phyloP scores from a whole-genome alignment of 2,113 vertebrate genomes.

The Corythaixoides concolor region DNA sequence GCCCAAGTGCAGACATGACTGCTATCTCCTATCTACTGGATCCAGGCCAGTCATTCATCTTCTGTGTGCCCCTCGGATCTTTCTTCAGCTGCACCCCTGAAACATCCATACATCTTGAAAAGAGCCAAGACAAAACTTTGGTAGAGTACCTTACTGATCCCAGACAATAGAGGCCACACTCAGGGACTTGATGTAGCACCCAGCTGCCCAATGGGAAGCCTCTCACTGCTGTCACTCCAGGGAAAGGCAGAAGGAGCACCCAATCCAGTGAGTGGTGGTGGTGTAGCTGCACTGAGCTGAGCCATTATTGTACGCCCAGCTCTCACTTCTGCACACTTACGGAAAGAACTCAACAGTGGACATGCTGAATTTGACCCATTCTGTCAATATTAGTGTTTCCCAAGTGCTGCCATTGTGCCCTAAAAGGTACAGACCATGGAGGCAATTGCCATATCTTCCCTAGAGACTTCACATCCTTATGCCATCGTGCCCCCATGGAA shows the following conservation, averaged over 20 bases:
- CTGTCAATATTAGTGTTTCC: not conserved
- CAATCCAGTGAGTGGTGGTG: fast-evolving
- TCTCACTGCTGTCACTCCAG: not conserved
- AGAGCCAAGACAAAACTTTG: not conserved
- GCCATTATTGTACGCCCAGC: fast-evolving
- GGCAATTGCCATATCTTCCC: not conserved
- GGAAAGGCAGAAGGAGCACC: not conserved
- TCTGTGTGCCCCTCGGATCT: not conserved
- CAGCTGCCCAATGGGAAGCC: not conserved
- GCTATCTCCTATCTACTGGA: not conserved
- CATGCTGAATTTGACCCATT: not conserved
- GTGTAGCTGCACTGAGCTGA: not conserved
- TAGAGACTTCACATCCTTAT: not conserved
- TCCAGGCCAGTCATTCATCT: not conserved
- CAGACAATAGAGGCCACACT: not conserved
- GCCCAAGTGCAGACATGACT: not conserved
- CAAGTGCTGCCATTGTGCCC: not conserved
- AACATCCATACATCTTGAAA: not conserved
- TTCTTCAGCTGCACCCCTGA: not conserved
- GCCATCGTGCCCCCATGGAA: not conserved
- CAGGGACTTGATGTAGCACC: not conserved
- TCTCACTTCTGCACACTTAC: not conserved
- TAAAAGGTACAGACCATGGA: not conserved
- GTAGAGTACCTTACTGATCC: not conserved
- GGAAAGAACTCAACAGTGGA: fast-evolving